Percentiles rank a stretch among this genome's conserved stretches.
Conservation (phyloP, 1,140 invertebrate genomes). For the Hormaphis cornu region DNA sequence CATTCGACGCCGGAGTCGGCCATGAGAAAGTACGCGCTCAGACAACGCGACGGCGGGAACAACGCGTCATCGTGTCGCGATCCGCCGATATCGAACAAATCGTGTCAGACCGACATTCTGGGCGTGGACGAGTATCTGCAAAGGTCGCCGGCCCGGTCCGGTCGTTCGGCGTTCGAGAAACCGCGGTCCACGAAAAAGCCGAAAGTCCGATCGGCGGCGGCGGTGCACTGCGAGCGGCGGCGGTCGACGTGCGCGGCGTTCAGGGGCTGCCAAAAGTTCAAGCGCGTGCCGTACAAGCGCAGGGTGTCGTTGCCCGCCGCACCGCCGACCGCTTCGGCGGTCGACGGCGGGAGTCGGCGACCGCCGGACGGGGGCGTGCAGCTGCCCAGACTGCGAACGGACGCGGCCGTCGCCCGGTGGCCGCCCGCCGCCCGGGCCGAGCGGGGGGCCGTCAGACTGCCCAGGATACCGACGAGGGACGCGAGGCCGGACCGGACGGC, state of each 20-base stretch:
- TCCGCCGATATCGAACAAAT: conserved; percentile 6
- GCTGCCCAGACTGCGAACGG: neutral
- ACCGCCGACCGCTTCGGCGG: neutral
- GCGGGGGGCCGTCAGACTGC: neutral
- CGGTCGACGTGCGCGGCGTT: neutral
- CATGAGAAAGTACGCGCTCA: conserved; percentile 13
- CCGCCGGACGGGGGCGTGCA: neutral
- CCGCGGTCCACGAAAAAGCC: neutral
- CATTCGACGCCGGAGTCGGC: conserved; percentile 7
- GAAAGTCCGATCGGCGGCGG: conserved; percentile 9
- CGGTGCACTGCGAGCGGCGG: neutral
- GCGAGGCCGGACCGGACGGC: neutral
- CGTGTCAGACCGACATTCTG: conserved; percentile 16
- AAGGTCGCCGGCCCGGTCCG: neutral
- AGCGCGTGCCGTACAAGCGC: conserved; percentile 19
- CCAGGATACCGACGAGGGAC: neutral
- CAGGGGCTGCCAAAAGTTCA: conserved; percentile 17
- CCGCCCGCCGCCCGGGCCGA: neutral
- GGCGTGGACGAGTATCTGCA: conserved; percentile 17
- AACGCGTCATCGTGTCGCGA: neutral
- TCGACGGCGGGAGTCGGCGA: neutral
- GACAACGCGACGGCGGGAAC: neutral
- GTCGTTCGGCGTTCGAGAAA: neutral
- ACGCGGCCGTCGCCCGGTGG: neutral
- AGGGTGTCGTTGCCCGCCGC: neutral